phyloP scores from a whole-genome alignment of 2,888 invertebrate species.

The Eueremaeus valkanovi region DNA sequence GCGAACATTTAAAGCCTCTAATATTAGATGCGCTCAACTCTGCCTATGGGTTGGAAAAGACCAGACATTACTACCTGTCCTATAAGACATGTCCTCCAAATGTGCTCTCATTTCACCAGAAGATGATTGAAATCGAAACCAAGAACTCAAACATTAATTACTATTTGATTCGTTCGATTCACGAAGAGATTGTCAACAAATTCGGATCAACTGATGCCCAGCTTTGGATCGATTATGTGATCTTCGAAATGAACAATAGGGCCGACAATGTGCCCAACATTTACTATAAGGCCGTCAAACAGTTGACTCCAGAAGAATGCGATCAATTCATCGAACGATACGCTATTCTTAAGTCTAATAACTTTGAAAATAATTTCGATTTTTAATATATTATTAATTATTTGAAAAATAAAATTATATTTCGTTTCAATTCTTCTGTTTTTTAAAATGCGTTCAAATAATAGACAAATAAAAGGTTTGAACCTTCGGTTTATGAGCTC shows the following conservation, averaged over 20 bases:
- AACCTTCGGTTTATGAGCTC: too few species aligned
- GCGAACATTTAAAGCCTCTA: constrained; percentile 30
- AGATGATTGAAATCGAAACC: constrained; percentile 45
- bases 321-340: constrained; percentile 38
- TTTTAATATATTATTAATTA: too few species aligned
- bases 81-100: constrained; percentile 43
- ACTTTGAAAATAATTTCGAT: not conserved
- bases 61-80: constrained; percentile 34
- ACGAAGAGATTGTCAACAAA: constrained; percentile 37
- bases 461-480: too few species aligned
- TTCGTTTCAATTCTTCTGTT: too few species aligned
- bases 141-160: constrained; percentile 14
- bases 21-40: constrained; percentile 26
- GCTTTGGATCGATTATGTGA: constrained; percentile 37
- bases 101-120: constrained; percentile 39
- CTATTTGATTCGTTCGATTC: not conserved
- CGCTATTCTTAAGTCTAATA: constrained; percentile 24
- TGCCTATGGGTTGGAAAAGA: constrained; percentile 34
- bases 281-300: constrained; percentile 34
- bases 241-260: constrained; percentile 11
- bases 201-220: constrained; percentile 27
- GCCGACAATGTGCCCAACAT: constrained; percentile 8
- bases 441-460: too few species aligned
- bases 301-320: constrained; percentile 16
- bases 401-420: too few species aligned